Evolutionary conservation across 2,797 vertebrate genomes (phyloP), one percentile per base, ranked within the genome.

Genomic region (Rhincodon typus): DNA sequence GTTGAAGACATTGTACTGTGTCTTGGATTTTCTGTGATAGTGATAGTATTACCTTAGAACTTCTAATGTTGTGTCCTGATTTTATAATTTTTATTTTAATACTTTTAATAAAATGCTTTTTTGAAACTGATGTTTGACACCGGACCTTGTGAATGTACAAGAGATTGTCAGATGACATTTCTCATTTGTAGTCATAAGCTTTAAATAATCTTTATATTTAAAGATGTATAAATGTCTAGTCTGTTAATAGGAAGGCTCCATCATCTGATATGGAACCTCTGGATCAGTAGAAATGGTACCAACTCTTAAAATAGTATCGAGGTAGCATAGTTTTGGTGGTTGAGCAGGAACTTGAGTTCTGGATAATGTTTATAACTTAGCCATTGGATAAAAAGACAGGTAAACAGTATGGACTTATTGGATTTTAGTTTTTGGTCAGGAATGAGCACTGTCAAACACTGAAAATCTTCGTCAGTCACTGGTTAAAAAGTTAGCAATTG

Each of bases 11-110:
- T 67, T n/a, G 38, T 23, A 34, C 57, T 67, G 62, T 67, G 62
- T 25, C 34, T 38, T 21, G 90, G n/a, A 8, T n/a, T 23, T 21
- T 69, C 1, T 67, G 62, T 84, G 82, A 46, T 46, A 23, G 38
- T 84, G 19, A 25, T 21, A 21, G 6, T 67, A 23, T 93, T n/a
- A 69, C 62, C 34, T 62, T 38, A 67, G 1, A 93, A 38, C 42
- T 38, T 19, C 90, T 42, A 10, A 42, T 21, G 62, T 25, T n/a
- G 42, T 3, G n/a, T 25, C 19, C 66, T 93, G n/a, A 93, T 67
- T 93, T 42, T 67, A 42, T 69, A 93, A 93, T 23, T 93, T 62
- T 93, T n/a, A 93, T 38, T 93, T 84, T 46, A 84, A 46, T 42
- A 30, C 15, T 74, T 50, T 50, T 50, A 50, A 50, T 50, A 50